These are phyloP conservation scores for Ditylenchus weischeri DNA, from an alignment of 2,888 invertebrate species.

Conservation along the genomic window DNA sequence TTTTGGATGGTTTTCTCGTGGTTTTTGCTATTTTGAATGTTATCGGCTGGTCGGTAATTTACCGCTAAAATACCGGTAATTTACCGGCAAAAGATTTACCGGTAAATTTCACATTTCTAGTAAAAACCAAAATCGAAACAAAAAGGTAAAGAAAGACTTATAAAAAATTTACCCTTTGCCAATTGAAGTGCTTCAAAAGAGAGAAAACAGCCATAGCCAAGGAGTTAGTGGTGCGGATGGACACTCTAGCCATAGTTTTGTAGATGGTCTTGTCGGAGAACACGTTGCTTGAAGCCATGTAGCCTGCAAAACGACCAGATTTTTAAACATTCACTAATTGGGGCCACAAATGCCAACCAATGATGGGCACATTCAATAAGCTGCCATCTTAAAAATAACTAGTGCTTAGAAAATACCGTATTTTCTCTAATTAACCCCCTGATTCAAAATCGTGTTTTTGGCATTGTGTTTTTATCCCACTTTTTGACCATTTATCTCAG, in stretches of 20 bases:
- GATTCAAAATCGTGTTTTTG: no score
- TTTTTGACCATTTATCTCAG: no score
- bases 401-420: no score
- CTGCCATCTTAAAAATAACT: constrained; percentile 46
- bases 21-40: no score
- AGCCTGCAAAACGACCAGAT: constrained; percentile 15
- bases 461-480: no score
- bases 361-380: constrained; percentile 57
- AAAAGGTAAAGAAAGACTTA: not conserved
- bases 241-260: constrained; percentile 55
- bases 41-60: not conserved
- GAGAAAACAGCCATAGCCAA: constrained; percentile 52
- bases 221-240: constrained; percentile 55
- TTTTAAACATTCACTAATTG: no score
- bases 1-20: no score
- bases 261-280: constrained; percentile 55
- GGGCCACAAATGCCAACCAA: constrained; percentile 32
- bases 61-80: no score
- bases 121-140: not conserved
- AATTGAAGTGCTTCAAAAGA: constrained; percentile 51
- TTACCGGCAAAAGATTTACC: no score
- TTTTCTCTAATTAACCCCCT: no score
- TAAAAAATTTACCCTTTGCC: constrained; percentile 38
- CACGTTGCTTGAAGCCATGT: constrained; percentile 55
- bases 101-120: no score